Base-by-base conservation (phyloP, 1,140 invertebrate species). In the Zaprionus nigranus region DNA sequence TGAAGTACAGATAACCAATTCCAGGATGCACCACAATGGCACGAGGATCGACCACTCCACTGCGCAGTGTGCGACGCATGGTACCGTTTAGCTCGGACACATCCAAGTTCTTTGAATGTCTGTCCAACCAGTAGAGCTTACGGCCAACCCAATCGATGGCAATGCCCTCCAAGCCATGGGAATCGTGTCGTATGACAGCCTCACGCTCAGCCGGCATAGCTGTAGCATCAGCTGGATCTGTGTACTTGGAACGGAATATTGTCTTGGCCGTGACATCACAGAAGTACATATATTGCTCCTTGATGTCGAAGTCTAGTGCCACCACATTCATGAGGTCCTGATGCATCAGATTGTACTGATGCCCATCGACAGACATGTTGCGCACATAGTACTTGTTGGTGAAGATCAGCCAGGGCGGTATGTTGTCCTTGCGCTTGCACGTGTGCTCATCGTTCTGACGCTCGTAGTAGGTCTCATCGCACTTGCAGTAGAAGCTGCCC, bases 331-430 rank as follows among this genome's bases (percentile, higher is more conserved):
- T 96, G 0, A 99, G 94, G 90, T 99, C 98, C 92, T 99, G 98
- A 80, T 99, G 97, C 82, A 99, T 95, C 0, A 99, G 93, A 75
- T 96, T 96, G 81, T 99, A 99, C 9, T 95, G 93, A 3, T 94
- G 93, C 0, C 97, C 98, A 92, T 99, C 98, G 0, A 96, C 95
- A 0, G 98, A 98, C 95, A 99, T 97, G 81, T 99, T 99, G 61
- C 99, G 94, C 2, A 99, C 96, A 91, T 99, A 99, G 92, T 99
- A 99, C 87, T 99, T 99, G 88, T 99, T 99, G 7, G 98, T 98
- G 88, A 99, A 99, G 51, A 99, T 95, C 15, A 99, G 92, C 97
- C 98, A 99, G 0, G 99, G 98, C 3, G 95, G 96, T 38, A 94
- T 94, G 24, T 92, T 93, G 77, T 99, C 97, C 74, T 96, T 96